A percentile compares a stretch with the other conserved stretches of the same genome.
phyloP scores from a whole-genome alignment of 2,888 invertebrate species.

The Andrena fulva region DNA sequence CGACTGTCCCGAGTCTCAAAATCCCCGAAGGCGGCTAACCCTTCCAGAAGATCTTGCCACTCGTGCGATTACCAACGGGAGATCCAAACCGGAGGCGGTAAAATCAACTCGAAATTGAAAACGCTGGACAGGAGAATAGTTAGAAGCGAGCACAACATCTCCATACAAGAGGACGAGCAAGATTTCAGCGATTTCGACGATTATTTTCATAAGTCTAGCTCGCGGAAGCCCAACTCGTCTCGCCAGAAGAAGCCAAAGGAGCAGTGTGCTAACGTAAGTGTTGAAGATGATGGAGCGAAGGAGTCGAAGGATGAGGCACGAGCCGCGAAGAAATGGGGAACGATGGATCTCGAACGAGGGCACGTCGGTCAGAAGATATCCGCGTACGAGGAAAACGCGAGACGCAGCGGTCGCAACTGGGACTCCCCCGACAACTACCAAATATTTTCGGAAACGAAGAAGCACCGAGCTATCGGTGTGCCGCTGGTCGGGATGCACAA shows the following conservation, averaged over 20 bases:
- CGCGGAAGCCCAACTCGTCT: conserved; percentile 3
- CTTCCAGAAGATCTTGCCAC: conserved; percentile 43
- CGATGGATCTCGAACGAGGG: conserved; percentile 68
- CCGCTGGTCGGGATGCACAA: conserved; percentile 83
- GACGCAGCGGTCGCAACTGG: conserved; percentile 43
- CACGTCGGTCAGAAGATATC: conserved; percentile 80
- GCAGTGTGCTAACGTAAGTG: background rate
- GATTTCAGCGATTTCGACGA: conserved; percentile 55
- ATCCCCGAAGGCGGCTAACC: conserved; percentile 5
- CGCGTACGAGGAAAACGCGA: conserved; percentile 78
- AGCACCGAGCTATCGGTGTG: conserved; percentile 77
- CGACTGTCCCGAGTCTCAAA: conserved; percentile 2
- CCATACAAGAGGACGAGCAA: conserved; percentile 3
- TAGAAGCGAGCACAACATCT: conserved; percentile 44
- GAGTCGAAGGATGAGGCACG: conserved; percentile 1
- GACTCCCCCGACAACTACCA: conserved; percentile 23
- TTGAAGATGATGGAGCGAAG: background rate
- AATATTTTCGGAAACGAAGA: conserved; percentile 57
- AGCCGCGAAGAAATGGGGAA: conserved; percentile 21
- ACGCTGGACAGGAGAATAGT: conserved; percentile 44
- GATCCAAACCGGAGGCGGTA: background rate
- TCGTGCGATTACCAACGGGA: conserved; percentile 58
- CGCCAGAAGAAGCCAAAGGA: background rate
- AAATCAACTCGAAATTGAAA: conserved; percentile 15
- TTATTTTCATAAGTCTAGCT: conserved; percentile 54